phyloP scores from a whole-genome alignment of 2,113 vertebrate genomes.

The Mixornis gularis region DNA sequence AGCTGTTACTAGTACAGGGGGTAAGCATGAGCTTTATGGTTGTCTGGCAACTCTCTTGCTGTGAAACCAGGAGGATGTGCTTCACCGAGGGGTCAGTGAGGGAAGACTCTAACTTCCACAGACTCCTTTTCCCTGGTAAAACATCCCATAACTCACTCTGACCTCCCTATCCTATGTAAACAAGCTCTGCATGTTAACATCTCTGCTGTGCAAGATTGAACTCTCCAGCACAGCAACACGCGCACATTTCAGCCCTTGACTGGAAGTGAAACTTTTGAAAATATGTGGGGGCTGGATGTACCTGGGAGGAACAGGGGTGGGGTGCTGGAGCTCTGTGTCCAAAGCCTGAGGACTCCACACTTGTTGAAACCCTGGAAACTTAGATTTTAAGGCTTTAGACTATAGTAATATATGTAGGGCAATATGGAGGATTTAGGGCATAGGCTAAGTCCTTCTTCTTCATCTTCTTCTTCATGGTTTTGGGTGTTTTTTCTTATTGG shows the following conservation, averaged over 20 bases:
- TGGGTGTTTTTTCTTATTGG: no score
- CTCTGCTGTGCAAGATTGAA: neutral
- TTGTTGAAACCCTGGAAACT: no score
- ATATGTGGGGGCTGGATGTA: rapidly evolving
- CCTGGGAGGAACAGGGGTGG: no score
- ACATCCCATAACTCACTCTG: neutral
- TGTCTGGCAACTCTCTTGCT: neutral
- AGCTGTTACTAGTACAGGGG: neutral
- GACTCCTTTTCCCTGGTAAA: neutral
- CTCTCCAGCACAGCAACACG: neutral
- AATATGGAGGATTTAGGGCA: no score
- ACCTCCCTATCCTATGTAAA: neutral
- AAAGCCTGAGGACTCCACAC: neutral
- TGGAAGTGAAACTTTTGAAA: neutral
- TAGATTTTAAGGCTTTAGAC: no score
- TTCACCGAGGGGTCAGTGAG: neutral
- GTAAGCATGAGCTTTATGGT: rapidly evolving
- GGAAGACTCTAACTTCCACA: neutral
- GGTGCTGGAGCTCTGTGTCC: neutral
- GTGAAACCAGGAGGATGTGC: neutral
- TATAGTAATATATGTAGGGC: no score
- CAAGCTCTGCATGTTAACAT: neutral
- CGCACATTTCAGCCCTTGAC: neutral
- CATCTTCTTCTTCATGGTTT: no score
- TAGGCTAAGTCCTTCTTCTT: no score